A percentile compares a stretch with the other conserved stretches of the same genome.
Conservation (phyloP, 2,888 invertebrate species). For the Pemphredon lugubris region DNA sequence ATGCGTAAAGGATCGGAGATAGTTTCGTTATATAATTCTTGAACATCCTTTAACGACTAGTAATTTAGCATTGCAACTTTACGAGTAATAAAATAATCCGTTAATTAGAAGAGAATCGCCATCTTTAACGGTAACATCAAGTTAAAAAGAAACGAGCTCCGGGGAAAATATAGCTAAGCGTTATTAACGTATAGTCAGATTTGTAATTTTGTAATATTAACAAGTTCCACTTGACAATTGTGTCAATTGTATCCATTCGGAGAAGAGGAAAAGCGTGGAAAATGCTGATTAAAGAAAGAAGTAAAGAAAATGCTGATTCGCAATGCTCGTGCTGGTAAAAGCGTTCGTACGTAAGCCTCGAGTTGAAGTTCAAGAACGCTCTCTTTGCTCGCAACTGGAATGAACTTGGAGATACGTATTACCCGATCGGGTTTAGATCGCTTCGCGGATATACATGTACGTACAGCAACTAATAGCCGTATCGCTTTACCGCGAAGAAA, state of each 20-base stretch:
- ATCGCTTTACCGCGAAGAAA: too few relatives aligned
- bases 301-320: constrained; percentile 17
- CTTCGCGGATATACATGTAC: background rate
- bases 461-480: too few relatives aligned
- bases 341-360: constrained; percentile 34
- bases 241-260: background rate
- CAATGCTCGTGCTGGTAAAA: constrained; percentile 42
- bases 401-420: constrained; percentile 21
- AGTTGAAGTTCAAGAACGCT: constrained; percentile 70
- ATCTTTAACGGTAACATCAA: too few relatives aligned
- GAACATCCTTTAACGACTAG: background rate
- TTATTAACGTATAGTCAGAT: too few relatives aligned
- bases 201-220: too few relatives aligned
- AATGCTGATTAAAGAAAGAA: too few relatives aligned
- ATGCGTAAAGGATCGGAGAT: background rate
- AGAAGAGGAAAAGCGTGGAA: constrained; percentile 9
- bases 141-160: too few relatives aligned
- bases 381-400: constrained; percentile 42
- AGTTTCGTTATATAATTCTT: background rate
- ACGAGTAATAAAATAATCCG: too few relatives aligned
- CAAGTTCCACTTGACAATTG: too few relatives aligned
- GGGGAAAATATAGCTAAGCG: too few relatives aligned
- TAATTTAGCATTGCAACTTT: background rate
- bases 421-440: constrained; percentile 13
- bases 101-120: too few relatives aligned